Evolutionary conservation across 2,888 invertebrate genomes (phyloP).

Genomic region (Noctua comes): DNA sequence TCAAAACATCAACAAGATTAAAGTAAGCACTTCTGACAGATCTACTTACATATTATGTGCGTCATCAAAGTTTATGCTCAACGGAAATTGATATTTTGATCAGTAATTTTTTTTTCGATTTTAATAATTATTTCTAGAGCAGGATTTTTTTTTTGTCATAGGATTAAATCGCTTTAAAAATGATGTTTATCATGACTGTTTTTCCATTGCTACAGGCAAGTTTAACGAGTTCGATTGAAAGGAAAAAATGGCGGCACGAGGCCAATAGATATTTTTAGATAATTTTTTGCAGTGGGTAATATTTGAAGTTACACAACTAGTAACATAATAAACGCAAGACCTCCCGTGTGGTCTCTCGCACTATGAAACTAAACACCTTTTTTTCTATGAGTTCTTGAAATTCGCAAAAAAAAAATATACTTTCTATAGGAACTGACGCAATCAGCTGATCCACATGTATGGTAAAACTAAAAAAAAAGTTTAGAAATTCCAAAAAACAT

Average conservation of each 20-base stretch:
- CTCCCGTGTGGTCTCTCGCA: too few relatives aligned
- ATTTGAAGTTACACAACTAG: not conserved
- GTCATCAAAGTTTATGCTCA: conserved; percentile 1
- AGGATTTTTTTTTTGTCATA: not conserved
- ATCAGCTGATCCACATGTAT: too few relatives aligned
- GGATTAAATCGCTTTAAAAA: not conserved
- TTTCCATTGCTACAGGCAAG: not conserved
- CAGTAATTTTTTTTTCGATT: not conserved
- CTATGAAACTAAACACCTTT: too few relatives aligned
- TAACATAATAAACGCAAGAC: too few relatives aligned
- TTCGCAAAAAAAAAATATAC: too few relatives aligned
- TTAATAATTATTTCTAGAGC: not conserved
- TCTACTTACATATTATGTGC: not conserved
- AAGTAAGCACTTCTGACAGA: not conserved
- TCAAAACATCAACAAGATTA: not conserved
- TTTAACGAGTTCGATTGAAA: not conserved
- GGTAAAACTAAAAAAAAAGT: too few relatives aligned
- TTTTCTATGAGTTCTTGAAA: too few relatives aligned
- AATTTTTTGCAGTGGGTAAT: not conserved
- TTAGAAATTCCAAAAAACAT: too few relatives aligned
- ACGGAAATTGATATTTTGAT: not conserved
- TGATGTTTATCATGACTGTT: not conserved
- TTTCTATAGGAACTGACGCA: too few relatives aligned
- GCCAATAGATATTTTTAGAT: not conserved
- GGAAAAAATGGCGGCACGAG: conserved; percentile 5